A percentile compares a stretch with the other conserved stretches of the same genome.
Evolutionary conservation across 2,797 vertebrate species (phyloP).

Genomic region (Saxicola maurus): DNA sequence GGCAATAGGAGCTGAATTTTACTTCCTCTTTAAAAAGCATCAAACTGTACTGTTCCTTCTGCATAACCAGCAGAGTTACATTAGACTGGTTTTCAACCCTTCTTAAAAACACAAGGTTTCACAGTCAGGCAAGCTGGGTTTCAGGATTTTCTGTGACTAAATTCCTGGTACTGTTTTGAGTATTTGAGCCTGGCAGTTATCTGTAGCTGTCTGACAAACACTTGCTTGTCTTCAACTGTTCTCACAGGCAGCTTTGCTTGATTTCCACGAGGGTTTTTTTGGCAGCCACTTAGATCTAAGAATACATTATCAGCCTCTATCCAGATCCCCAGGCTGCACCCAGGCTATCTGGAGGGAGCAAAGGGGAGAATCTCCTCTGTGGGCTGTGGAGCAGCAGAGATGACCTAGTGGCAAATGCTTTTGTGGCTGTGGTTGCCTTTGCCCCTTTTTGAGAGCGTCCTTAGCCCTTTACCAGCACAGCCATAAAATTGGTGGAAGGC

Average conservation of each 20-base stretch:
- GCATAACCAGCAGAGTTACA: neutral
- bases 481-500: neutral
- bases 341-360: neutral
- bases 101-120: neutral
- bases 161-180: neutral
- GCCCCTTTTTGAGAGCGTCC: neutral
- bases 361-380: neutral
- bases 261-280: neutral
- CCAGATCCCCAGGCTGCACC: neutral
- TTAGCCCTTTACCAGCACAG: fast-evolving
- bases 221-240: neutral
- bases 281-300: constrained; percentile 5
- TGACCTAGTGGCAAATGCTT: neutral
- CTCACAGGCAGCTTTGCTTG: neutral
- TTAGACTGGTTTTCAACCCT: neutral
- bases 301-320: neutral
- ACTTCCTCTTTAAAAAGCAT: neutral
- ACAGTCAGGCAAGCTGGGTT: neutral
- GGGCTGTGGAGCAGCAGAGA: neutral
- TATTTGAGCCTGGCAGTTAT: neutral
- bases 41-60: neutral
- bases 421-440: neutral
- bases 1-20: neutral
- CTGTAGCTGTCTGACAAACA: constrained; percentile 7
- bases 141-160: neutral